phyloP scores from a whole-genome alignment of 1,140 invertebrate species.

The Coelopa frigida region DNA sequence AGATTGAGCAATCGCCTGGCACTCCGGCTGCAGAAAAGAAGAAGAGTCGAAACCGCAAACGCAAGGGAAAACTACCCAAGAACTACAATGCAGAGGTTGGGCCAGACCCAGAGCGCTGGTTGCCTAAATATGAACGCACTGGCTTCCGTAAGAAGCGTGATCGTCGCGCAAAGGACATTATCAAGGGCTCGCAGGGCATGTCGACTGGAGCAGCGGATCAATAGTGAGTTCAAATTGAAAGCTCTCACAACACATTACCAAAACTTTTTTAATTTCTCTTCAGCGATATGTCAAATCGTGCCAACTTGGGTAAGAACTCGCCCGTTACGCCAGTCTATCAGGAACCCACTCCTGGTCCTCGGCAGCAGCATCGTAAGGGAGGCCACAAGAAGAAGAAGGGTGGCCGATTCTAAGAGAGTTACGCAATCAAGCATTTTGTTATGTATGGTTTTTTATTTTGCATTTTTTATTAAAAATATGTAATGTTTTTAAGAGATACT shows the following conservation, averaged over 20 bases:
- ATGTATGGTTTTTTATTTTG: slow-evolving; percentile 2
- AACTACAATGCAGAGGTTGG: slow-evolving; percentile 73
- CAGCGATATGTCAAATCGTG: slow-evolving; percentile 59
- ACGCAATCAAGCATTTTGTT: slow-evolving; percentile 5
- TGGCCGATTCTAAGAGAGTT: slow-evolving; percentile 39
- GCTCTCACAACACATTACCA: neutral
- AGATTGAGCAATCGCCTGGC: slow-evolving; percentile 52
- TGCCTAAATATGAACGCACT: slow-evolving; percentile 87
- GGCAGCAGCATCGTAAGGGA: slow-evolving; percentile 55
- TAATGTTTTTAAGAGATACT: neutral
- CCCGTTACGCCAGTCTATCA: slow-evolving; percentile 50
- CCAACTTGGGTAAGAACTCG: slow-evolving; percentile 51
- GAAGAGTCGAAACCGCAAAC: slow-evolving; percentile 65
- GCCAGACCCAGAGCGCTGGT: slow-evolving; percentile 96
- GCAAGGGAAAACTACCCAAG: slow-evolving; percentile 81
- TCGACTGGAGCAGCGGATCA: slow-evolving; percentile 66
- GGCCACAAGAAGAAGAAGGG: slow-evolving; percentile 61
- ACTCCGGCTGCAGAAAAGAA: slow-evolving; percentile 62
- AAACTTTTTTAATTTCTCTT: slow-evolving; percentile 22
- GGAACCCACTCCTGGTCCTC: slow-evolving; percentile 49
- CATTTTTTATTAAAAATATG: slow-evolving; percentile 7
- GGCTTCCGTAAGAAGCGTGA: slow-evolving; percentile 84
- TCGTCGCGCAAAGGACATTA: slow-evolving; percentile 68
- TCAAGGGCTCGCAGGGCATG: slow-evolving; percentile 84
- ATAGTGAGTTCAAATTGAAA: slow-evolving; percentile 54